Evolutionary conservation across 2,113 vertebrate species (phyloP).

Genomic region (Mola mola): DNA sequence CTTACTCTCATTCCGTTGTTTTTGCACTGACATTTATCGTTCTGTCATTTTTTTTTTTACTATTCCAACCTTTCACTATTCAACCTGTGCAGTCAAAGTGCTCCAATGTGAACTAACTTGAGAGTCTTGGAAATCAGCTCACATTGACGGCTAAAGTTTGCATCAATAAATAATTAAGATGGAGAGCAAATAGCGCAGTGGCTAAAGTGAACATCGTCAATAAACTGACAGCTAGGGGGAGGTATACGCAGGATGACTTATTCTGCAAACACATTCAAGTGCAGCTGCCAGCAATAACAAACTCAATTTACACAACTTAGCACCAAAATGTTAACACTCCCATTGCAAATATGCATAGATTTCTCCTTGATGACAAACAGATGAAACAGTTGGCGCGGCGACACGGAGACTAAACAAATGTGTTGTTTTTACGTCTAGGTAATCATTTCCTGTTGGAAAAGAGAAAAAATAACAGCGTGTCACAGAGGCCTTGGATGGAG

Average conservation of each 20-base stretch:
- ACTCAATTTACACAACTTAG: slow-evolving; percentile 27
- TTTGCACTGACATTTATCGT: no score
- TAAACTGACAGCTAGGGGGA: slow-evolving; percentile 32
- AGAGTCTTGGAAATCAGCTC: no score
- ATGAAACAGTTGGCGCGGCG: slow-evolving; percentile 39
- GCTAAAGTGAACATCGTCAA: slow-evolving; percentile 23
- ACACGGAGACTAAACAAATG: slow-evolving; percentile 56
- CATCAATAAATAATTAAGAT: slow-evolving; percentile 16
- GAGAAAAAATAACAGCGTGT: slow-evolving; percentile 56
- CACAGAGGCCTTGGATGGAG: slow-evolving; percentile 9
- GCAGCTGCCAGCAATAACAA: slow-evolving; percentile 49
- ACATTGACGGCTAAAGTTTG: no score
- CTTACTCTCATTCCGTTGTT: not conserved
- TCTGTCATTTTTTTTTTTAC: no score
- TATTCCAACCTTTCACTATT: no score
- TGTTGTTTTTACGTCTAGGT: slow-evolving; percentile 53
- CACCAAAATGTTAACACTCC: slow-evolving; percentile 46
- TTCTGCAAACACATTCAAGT: slow-evolving; percentile 30
- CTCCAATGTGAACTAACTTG: no score
- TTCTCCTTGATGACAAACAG: slow-evolving; percentile 54
- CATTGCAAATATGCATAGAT: slow-evolving; percentile 45
- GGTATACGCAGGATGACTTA: slow-evolving; percentile 36
- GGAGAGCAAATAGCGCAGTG: slow-evolving; percentile 19
- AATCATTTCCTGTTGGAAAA: slow-evolving; percentile 63
- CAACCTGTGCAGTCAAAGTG: no score